Conservation (phyloP, 2,797 vertebrate species). For the Pseudocheirus occidentalis region DNA sequence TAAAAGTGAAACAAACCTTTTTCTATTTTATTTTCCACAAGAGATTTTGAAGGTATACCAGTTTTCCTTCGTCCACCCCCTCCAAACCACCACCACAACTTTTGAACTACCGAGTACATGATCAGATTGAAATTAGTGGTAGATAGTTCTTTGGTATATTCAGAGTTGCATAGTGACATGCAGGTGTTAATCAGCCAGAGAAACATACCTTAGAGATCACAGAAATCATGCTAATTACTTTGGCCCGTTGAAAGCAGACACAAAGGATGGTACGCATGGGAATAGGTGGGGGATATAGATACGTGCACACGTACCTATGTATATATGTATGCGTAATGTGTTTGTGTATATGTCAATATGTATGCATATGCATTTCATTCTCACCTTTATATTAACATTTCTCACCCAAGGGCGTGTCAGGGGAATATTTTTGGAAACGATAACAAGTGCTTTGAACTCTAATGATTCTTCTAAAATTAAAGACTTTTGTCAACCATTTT, state of each 20-base stretch:
- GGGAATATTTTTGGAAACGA: constrained; percentile 54
- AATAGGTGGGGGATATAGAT: background rate
- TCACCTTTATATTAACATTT: constrained; percentile 58
- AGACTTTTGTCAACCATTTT: constrained; percentile 72
- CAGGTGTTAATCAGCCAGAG: constrained; percentile 32
- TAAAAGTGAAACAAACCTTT: background rate
- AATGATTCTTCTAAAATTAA: constrained; percentile 74
- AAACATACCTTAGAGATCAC: constrained; percentile 26
- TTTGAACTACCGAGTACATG: background rate
- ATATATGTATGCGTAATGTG: no score
- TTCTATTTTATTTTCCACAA: background rate
- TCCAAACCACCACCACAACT: background rate
- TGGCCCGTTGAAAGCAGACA: constrained; percentile 26
- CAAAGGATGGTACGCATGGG: constrained; percentile 29
- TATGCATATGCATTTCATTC: constrained; percentile 46
- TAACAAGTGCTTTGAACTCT: constrained; percentile 62
- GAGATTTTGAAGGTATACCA: constrained; percentile 13
- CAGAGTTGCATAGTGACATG: constrained; percentile 10
- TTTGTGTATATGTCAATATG: background rate
- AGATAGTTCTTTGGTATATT: constrained; percentile 9
- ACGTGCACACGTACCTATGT: background rate
- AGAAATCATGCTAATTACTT: constrained; percentile 48
- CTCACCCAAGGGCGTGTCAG: constrained; percentile 28
- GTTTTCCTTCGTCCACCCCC: background rate
- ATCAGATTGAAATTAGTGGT: constrained; percentile 1